A percentile compares a stretch with the other conserved stretches of the same genome.
These are phyloP conservation scores for Mythimna loreyi DNA, from an alignment of 2,888 invertebrate species.

Conservation along the genomic window DNA sequence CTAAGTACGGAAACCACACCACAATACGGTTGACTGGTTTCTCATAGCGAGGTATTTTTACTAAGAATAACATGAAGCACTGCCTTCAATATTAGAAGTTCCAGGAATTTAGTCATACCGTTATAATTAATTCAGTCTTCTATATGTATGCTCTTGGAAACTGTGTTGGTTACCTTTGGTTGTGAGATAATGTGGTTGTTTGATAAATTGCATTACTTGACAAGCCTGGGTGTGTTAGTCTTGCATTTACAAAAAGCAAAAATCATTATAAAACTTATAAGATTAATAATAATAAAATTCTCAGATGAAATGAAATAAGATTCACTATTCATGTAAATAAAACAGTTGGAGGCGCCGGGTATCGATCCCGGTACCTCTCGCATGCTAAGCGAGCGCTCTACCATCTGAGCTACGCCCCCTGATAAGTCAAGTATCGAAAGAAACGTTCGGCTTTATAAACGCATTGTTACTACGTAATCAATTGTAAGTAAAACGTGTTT, in stretches of 20 bases:
- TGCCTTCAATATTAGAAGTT: too few relatives aligned
- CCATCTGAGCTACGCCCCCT: slow-evolving; percentile 87
- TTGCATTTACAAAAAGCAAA: background rate
- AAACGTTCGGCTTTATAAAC: background rate
- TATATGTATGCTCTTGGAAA: background rate
- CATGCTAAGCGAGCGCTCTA: slow-evolving; percentile 88
- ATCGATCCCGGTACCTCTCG: slow-evolving; percentile 91
- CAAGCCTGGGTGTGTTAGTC: background rate
- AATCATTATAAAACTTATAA: too few relatives aligned
- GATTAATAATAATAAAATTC: too few relatives aligned
- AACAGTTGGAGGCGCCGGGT: slow-evolving; percentile 74
- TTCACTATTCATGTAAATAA: background rate
- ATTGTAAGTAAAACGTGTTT: slow-evolving; percentile 6
- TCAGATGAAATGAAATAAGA: background rate
- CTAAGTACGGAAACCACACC: too few relatives aligned
- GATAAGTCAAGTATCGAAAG: slow-evolving; percentile 4
- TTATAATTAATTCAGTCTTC: too few relatives aligned
- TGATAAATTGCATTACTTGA: background rate
- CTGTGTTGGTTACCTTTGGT: background rate
- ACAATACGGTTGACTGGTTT: too few relatives aligned
- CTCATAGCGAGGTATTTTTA: too few relatives aligned
- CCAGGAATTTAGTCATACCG: too few relatives aligned
- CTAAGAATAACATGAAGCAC: too few relatives aligned
- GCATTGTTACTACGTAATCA: background rate
- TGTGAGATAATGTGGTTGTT: background rate